These are phyloP conservation scores for Sigmodon hispidus DNA, from an alignment of 2,113 vertebrate species.

Conservation along the genomic window DNA sequence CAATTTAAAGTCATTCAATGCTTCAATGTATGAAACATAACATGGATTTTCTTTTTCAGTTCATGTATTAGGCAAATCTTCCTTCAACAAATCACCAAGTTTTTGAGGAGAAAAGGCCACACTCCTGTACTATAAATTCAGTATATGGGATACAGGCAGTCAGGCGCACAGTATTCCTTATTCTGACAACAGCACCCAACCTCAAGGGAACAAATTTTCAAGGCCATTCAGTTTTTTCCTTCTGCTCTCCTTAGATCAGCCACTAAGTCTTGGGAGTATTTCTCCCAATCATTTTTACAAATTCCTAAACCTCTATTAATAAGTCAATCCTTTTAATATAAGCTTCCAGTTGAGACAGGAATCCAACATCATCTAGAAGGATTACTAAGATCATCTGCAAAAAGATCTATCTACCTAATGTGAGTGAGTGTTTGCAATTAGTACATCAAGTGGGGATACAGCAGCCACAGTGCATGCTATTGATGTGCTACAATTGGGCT, in stretches of 20 bases:
- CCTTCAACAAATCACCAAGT: background rate
- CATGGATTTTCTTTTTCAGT: background rate
- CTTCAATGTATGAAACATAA: slow-evolving; percentile 25
- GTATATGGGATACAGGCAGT: slow-evolving; percentile 21
- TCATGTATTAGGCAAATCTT: background rate
- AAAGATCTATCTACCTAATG: background rate
- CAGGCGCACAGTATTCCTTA: background rate
- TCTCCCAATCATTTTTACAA: slow-evolving; percentile 29
- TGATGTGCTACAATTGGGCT: background rate
- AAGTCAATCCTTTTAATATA: slow-evolving; percentile 9
- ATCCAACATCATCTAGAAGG: background rate
- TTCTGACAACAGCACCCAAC: background rate
- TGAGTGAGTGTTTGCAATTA: background rate
- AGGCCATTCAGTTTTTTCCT: slow-evolving; percentile 2
- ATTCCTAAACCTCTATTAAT: background rate
- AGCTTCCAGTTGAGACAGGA: background rate
- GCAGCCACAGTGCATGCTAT: background rate
- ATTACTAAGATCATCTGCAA: slow-evolving; percentile 2
- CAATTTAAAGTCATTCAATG: slow-evolving; percentile 26
- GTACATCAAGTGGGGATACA: background rate
- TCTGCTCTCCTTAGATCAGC: background rate
- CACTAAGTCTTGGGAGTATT: background rate
- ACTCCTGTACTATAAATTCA: background rate
- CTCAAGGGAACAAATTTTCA: background rate
- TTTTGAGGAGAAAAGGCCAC: background rate